Conservation (phyloP, 2,113 vertebrate species). For the Pseudopodoces humilis region DNA sequence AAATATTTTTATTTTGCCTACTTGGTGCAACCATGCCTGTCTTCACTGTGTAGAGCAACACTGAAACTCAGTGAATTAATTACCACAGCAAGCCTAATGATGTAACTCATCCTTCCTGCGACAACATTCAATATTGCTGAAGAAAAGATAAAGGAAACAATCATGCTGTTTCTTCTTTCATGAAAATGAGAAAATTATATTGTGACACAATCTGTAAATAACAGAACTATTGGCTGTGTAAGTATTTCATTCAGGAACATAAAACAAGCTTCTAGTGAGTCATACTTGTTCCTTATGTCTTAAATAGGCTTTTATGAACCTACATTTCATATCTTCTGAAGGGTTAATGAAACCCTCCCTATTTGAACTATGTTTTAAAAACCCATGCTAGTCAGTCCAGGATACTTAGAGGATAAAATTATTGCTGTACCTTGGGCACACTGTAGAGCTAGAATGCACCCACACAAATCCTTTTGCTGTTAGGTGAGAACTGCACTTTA, state of each 20-base stretch:
- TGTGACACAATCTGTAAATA: constrained; percentile 17
- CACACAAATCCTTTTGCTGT: not conserved
- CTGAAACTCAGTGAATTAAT: constrained; percentile 21
- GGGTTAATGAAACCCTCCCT: not conserved
- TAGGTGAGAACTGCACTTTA: not conserved
- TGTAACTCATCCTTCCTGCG: constrained; percentile 14
- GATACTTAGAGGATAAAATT: not conserved
- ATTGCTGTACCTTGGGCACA: not conserved
- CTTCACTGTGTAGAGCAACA: not conserved
- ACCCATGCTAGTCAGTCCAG: not conserved
- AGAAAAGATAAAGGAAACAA: constrained; percentile 43
- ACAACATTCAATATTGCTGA: not conserved
- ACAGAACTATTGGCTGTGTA: not conserved
- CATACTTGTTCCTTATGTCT: not conserved
- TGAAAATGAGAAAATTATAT: constrained; percentile 18
- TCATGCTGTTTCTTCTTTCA: not conserved
- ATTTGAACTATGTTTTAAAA: not conserved
- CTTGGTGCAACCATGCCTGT: not conserved
- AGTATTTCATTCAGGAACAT: not conserved
- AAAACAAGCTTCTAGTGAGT: not conserved
- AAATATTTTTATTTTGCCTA: not conserved
- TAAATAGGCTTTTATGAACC: constrained; percentile 4
- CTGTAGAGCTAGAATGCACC: not conserved
- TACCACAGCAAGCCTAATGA: constrained; percentile 8
- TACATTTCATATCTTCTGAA: not conserved